Evolutionary conservation across 2,113 vertebrate species (phyloP).

Genomic region (Spea bombifrons): DNA sequence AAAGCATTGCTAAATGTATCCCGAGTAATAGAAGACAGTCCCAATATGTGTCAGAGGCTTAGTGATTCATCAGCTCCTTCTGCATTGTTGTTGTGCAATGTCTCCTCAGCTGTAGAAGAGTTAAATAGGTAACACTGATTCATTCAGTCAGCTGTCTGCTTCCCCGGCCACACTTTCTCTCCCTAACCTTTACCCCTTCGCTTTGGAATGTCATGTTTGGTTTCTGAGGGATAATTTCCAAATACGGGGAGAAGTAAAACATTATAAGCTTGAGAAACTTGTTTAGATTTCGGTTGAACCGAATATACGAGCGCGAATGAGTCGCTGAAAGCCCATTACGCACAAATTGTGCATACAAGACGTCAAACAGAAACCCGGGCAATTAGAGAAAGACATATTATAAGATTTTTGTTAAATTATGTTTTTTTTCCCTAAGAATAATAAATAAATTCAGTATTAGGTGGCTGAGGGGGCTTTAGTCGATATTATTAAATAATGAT

Average conservation of each 20-base stretch:
- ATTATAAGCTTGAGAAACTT: conserved; percentile 15
- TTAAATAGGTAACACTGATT: conserved; percentile 26
- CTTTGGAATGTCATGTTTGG: conserved; percentile 32
- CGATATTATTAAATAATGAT: no score
- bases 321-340: conserved; percentile 26
- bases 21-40: background rate
- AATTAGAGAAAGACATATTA: background rate
- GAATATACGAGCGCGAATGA: conserved; percentile 24
- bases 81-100: conserved; percentile 9
- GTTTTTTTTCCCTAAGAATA: no score
- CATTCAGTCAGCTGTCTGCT: conserved; percentile 25
- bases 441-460: no score
- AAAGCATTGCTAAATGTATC: background rate
- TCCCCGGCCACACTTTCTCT: conserved; percentile 38
- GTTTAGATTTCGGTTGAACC: conserved; percentile 35
- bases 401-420: no score
- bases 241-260: conserved; percentile 41
- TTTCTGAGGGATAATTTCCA: conserved; percentile 35
- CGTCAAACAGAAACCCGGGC: background rate
- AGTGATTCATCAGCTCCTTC: conserved; percentile 31
- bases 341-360: background rate
- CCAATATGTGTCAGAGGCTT: background rate
- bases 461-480: no score
- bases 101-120: conserved; percentile 30
- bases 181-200: conserved; percentile 22